Base-by-base conservation (phyloP, 2,113 vertebrate species). In the Callaeas wilsoni region DNA sequence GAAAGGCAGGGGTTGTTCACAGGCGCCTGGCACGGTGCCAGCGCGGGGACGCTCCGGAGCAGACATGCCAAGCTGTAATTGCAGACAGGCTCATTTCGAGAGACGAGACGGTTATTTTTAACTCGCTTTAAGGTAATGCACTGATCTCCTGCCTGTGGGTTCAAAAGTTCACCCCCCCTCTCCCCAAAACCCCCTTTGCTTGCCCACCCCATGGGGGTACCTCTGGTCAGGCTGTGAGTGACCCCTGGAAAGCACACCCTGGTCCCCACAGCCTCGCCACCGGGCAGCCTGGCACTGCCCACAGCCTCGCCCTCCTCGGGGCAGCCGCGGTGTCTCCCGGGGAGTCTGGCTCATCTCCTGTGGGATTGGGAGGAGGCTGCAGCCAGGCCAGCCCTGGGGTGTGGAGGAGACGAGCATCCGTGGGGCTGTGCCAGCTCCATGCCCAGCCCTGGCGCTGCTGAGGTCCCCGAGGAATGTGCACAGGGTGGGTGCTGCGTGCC, bases 101-200 rank as follows among this genome's bases (percentile, higher is more conserved):
- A 97, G 97, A 97, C 96, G 96, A 98, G 98, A 96, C 96, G 65
- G 97, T 97, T 98, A 98, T 97, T 98, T 98, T 97, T 98, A 97
- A 98, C 98, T 98, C 60, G 35, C 25, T 92, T 95, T 97, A 98
- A 98, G 97, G 97, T 97, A 98, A 98, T 97, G 97, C 97, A 95
- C 96, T 83, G 97, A 95, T 94, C 96, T 93, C 84, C 91, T 88
- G 96, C 94, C 92, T 96, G 79, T 60, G 81, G 91, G 98, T 97
- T 98, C 97, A 97, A 97, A 97, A 98, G 97, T 98, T 98, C 98
- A 97, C 7, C 7, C 26, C 60, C 57, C n/a, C 23, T 18, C 16
- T 13, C 71, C 93, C 85, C 42, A 29, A 21, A 56, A 37, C n/a
- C 75, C 59, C 46, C 10, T 53, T 10, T 52, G 67, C 49, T 35